Evolutionary conservation across 2,113 vertebrate species (phyloP).

Genomic region (Petrocephalus microphthalmus): DNA sequence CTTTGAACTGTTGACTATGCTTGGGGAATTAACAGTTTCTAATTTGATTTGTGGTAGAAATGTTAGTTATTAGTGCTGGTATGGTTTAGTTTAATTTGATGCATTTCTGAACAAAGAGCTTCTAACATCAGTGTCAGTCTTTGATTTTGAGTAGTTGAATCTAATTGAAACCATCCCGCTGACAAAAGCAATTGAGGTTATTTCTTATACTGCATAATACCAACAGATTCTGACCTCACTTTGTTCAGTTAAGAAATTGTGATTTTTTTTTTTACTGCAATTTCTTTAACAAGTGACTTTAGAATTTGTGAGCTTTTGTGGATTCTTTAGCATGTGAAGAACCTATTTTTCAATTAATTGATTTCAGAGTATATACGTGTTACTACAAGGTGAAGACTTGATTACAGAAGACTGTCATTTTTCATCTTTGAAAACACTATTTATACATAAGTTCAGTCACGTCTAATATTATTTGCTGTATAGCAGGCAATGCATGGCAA

Average conservation of each 20-base stretch:
- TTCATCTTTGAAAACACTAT: not conserved
- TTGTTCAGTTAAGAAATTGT: not conserved
- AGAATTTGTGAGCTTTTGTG: not conserved
- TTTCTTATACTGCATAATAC: not conserved
- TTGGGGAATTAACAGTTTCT: not conserved
- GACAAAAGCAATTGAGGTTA: not conserved
- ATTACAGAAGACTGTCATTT: not conserved
- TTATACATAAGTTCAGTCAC: not conserved
- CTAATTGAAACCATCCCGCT: not conserved
- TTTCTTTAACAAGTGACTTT: not conserved
- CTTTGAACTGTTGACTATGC: not conserved
- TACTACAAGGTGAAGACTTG: not conserved
- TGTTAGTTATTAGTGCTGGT: not conserved
- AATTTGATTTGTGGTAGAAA: not conserved
- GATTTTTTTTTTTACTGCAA: not conserved
- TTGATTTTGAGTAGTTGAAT: not conserved
- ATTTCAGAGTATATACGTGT: not conserved
- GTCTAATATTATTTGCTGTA: not conserved
- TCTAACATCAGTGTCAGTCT: not conserved
- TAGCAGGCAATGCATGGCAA: too few relatives aligned
- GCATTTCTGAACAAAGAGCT: not conserved
- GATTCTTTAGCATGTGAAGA: not conserved
- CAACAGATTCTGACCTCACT: not conserved
- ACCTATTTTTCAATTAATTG: not conserved
- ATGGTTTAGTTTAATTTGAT: not conserved